Percentiles rank a stretch among this genome's conserved stretches.
Evolutionary conservation across 37 sponge, comb jelly and placozoan genomes (phyloP).

Genomic region (Dysidea cf. avara): DNA sequence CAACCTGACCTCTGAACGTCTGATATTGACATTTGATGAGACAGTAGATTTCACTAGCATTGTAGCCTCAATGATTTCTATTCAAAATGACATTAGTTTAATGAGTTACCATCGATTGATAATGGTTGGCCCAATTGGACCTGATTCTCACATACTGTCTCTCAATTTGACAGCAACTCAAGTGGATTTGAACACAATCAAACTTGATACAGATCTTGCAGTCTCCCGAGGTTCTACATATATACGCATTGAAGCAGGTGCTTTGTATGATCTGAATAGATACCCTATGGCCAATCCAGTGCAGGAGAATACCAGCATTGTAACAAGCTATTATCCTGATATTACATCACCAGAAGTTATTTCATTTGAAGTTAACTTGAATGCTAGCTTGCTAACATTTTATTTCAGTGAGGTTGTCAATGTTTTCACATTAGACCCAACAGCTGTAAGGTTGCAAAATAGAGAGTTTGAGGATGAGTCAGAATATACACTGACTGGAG

Average conservation of each 20-base stretch:
- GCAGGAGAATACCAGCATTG: neutral
- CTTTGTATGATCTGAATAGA: constrained; percentile 62
- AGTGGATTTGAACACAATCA: constrained; percentile 70
- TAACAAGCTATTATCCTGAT: constrained; percentile 52
- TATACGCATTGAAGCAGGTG: constrained; percentile 37
- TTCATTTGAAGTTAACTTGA: constrained; percentile 64
- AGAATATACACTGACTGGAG: constrained; percentile 50
- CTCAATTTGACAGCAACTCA: constrained; percentile 73
- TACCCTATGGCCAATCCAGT: constrained; percentile 44
- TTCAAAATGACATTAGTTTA: constrained; percentile 12
- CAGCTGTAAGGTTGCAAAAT: constrained; percentile 64
- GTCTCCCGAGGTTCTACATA: constrained; percentile 56
- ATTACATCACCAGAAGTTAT: constrained; percentile 51
- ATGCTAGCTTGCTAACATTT: constrained; percentile 65
- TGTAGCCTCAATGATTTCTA: constrained; percentile 17
- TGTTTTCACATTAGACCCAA: constrained; percentile 50
- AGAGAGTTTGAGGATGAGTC: neutral
- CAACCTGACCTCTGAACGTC: constrained; percentile 65
- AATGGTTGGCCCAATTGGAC: constrained; percentile 49
- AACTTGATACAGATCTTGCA: constrained; percentile 59
- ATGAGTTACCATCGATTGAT: constrained; percentile 9
- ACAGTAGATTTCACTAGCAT: constrained; percentile 68
- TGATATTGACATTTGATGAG: constrained; percentile 86
- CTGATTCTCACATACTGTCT: constrained; percentile 60
- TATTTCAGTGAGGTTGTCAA: constrained; percentile 83